phyloP scores from a whole-genome alignment of 2,113 vertebrate species.

The Barbus barbus region DNA sequence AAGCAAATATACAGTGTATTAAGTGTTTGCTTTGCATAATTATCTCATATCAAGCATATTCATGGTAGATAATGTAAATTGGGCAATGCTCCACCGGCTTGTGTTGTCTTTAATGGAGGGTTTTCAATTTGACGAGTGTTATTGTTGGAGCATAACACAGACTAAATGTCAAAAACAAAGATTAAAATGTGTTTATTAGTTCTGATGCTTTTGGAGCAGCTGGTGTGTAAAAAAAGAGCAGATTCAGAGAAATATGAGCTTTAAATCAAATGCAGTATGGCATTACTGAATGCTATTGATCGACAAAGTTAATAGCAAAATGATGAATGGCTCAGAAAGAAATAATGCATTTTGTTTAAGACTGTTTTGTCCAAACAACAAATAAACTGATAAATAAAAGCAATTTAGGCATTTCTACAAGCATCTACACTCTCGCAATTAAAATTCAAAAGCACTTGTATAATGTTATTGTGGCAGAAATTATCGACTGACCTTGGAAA shows the following conservation, averaged over 20 bases:
- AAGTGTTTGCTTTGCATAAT: conserved; percentile 48
- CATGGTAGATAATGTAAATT: conserved; percentile 31
- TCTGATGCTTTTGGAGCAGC: conserved; percentile 3
- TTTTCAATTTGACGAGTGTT: conserved; percentile 34
- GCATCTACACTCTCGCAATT: background rate
- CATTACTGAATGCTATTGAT: background rate
- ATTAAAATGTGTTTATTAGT: conserved; percentile 7
- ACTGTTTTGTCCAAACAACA: background rate
- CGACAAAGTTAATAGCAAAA: background rate
- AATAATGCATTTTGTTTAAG: background rate
- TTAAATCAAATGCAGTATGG: background rate
- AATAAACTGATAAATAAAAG: conserved; percentile 15
- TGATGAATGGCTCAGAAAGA: background rate
- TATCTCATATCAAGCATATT: conserved; percentile 38
- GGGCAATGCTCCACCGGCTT: conserved; percentile 15
- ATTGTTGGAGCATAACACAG: conserved; percentile 2
- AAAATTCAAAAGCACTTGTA: conserved; percentile 25
- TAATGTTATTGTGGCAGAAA: conserved; percentile 35
- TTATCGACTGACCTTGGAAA: conserved; percentile 50
- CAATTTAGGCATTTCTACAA: background rate
- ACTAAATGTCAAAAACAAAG: conserved; percentile 12
- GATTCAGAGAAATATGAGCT: conserved; percentile 7
- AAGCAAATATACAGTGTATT: conserved; percentile 9
- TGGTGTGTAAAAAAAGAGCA: background rate
- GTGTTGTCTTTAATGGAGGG: conserved; percentile 33